Base-by-base conservation (phyloP, 1,140 invertebrate genomes). In the Araneus ventricosus region DNA sequence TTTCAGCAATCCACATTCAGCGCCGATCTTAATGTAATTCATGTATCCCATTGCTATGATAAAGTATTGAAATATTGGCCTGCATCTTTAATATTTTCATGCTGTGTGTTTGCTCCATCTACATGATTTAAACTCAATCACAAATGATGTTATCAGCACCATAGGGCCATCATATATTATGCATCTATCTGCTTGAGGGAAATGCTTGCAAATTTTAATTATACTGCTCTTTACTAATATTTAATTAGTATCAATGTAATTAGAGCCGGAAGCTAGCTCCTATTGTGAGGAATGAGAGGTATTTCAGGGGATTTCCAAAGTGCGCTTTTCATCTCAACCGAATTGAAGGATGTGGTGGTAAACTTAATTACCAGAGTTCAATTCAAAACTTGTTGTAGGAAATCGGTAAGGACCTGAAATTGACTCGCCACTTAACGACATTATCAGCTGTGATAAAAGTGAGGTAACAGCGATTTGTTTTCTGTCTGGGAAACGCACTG, bases 311-410 rank as follows among this genome's bases (percentile, higher is more conserved):
- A 75, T 75, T 75, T 75, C 67, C 4, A 75, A 30, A 75, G 67
- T 75, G 67, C 67, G 27, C 67, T 75, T 75, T 75, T 75, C 67
- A 75, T 75, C 30, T 75, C 30, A 75, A 75, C 67, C 30, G 67
- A 75, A 75, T 75, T 75, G 67, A 75, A 75, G 67, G 67, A 37
- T 75, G 34, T 20, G 67, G 67, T 75, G 30, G 67, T 75, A 75
- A 75, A 75, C 67, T 75, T 75, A 75, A 75, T 75, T 75, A 75
- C 67, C 17, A 30, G 0, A 75, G 67, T 75, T 75, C 67, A 75
- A 75, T 75, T 75, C 67, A 75, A 75, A 75, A 75, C 67, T 75
- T 75, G 67, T 75, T 75, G 67, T 75, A 75, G 67, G 67, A 75
- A 75, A 75, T 75, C 67, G 20, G 67, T 75, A 75, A 75, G 67